Evolutionary conservation across 1,140 invertebrate genomes (phyloP).

Genomic region (Apis cerana): DNA sequence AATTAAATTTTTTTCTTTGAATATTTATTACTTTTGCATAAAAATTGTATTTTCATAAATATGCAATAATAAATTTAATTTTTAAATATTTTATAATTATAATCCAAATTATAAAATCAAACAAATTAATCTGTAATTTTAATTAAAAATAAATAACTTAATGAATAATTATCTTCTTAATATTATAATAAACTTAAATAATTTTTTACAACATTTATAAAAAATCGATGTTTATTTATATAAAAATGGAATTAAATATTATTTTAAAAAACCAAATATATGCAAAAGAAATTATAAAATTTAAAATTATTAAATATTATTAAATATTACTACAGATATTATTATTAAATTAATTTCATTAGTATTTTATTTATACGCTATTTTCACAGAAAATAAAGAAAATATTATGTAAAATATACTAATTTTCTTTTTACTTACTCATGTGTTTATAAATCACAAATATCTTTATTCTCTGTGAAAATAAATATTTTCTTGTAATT

Average conservation of each 20-base stretch:
- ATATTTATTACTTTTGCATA: no score
- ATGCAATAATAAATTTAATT: no score
- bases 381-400: slow-evolving; percentile 1
- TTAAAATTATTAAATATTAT: not conserved
- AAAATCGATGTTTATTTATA: not conserved
- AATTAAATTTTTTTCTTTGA: no score
- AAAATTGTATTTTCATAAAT: no score
- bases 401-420: not conserved
- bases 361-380: not conserved
- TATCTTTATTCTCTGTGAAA: not conserved
- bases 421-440: no score
- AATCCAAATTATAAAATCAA: no score
- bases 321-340: not conserved
- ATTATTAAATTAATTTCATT: not conserved
- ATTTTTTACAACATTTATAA: not conserved
- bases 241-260: not conserved
- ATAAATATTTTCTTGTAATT: not conserved
- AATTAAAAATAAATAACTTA: not conserved
- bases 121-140: not conserved
- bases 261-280: no score
- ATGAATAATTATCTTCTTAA: not conserved
- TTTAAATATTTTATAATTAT: not conserved
- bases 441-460: not conserved
- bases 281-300: no score
- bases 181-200: not conserved